Conservation (phyloP, 2,797 vertebrate genomes). For the Phalloptychus januarius region DNA sequence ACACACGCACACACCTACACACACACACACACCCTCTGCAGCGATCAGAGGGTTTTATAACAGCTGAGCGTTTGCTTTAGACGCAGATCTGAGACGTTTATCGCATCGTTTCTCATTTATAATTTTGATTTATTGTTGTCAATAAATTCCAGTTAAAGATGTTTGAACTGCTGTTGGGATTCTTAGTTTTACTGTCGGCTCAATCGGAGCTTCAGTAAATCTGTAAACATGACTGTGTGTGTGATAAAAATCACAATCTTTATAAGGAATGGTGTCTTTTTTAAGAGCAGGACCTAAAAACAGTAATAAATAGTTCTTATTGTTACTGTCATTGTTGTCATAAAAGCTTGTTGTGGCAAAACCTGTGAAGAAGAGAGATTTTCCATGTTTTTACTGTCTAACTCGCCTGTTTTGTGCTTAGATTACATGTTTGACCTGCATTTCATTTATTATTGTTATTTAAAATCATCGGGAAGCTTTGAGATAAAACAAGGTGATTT, state of each 20-base stretch:
- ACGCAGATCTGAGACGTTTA: conserved; percentile 33
- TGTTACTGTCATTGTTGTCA: no score
- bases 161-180: no score
- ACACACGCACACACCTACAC: neutral
- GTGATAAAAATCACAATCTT: neutral
- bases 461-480: neutral
- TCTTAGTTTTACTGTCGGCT: no score
- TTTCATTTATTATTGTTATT: neutral
- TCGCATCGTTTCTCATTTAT: no score
- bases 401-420: neutral
- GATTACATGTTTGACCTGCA: neutral
- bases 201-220: no score
- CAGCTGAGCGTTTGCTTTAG: conserved; percentile 40
- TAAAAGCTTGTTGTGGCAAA: no score
- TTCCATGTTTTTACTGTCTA: conserved; percentile 20
- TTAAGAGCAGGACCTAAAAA: neutral
- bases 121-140: no score
- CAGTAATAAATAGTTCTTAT: no score
- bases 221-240: no score
- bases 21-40: no score
- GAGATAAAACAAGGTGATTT: neutral
- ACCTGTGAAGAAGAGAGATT: conserved; percentile 2
- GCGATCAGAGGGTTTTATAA: conserved; percentile 37
- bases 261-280: neutral
- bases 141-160: no score